These are phyloP conservation scores for Cryptus viduatorius DNA, from an alignment of 2,888 invertebrate genomes.

Conservation along the genomic window DNA sequence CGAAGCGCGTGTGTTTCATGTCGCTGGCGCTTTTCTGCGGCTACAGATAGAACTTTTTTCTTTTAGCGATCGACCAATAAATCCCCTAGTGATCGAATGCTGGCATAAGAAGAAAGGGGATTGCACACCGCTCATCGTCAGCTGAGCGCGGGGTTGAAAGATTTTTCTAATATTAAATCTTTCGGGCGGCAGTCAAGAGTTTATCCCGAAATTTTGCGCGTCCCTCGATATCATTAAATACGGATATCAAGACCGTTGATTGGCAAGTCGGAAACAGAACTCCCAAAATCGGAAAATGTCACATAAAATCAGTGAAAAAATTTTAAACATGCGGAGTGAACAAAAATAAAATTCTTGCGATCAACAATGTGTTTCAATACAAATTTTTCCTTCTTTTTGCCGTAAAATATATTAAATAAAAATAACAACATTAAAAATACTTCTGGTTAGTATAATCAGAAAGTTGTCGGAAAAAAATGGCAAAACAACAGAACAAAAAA, in stretches of 20 bases:
- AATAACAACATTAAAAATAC: too few relatives aligned
- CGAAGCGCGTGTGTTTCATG: constrained; percentile 34
- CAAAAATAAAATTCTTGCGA: too few relatives aligned
- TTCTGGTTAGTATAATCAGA: too few relatives aligned
- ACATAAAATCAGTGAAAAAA: too few relatives aligned
- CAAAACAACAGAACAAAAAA: too few relatives aligned
- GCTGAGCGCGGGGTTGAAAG: constrained; percentile 33
- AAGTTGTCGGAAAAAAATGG: too few relatives aligned
- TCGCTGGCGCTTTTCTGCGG: constrained; percentile 26
- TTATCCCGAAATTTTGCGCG: background rate
- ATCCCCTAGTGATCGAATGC: constrained; percentile 49
- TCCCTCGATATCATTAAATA: background rate
- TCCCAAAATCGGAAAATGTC: background rate
- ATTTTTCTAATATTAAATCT: constrained; percentile 9
- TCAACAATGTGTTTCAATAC: too few relatives aligned
- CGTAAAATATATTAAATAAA: too few relatives aligned
- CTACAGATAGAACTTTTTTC: constrained; percentile 56
- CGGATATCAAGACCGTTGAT: background rate
- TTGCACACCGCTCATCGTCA: constrained; percentile 26
- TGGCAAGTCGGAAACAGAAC: background rate
- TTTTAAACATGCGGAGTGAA: too few relatives aligned
- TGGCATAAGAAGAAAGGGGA: constrained; percentile 1
- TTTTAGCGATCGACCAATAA: constrained; percentile 21
- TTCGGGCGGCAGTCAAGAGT: background rate
- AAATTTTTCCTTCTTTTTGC: too few relatives aligned